A percentile compares a stretch with the other conserved stretches of the same genome.
phyloP scores from a whole-genome alignment of 2,113 vertebrate genomes.

The Perccottus glenii region DNA sequence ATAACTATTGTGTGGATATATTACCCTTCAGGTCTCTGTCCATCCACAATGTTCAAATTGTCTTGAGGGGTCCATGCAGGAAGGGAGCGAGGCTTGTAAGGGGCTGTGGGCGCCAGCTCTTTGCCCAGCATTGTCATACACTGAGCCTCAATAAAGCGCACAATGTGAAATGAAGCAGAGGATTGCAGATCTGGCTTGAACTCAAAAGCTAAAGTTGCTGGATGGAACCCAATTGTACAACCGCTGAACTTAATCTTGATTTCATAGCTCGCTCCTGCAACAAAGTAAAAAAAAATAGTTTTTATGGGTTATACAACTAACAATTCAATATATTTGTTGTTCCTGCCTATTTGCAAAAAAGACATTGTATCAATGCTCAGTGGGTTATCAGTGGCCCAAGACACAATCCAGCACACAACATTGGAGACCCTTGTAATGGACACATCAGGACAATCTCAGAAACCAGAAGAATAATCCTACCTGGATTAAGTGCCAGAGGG shows the following conservation, averaged over 20 bases:
- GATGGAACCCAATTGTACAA: slow-evolving; percentile 78
- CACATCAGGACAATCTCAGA: too few relatives aligned
- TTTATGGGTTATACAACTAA: too few relatives aligned
- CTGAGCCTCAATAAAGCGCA: slow-evolving; percentile 79
- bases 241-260: slow-evolving; percentile 77
- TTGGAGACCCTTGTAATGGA: too few relatives aligned
- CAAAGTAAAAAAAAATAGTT: neutral
- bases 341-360: too few relatives aligned
- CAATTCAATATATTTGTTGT: too few relatives aligned
- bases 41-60: slow-evolving; percentile 72
- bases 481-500: slow-evolving; percentile 75
- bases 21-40: slow-evolving; percentile 80
- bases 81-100: slow-evolving; percentile 75
- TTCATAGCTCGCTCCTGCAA: slow-evolving; percentile 77
- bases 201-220: slow-evolving; percentile 76
- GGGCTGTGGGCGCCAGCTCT: slow-evolving; percentile 78
- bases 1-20: neutral
- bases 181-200: slow-evolving; percentile 73
- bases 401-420: too few relatives aligned
- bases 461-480: slow-evolving; percentile 62
- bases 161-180: slow-evolving; percentile 79
- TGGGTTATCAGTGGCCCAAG: too few relatives aligned
- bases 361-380: too few relatives aligned
- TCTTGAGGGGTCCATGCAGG: slow-evolving; percentile 14
- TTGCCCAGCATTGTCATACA: slow-evolving; percentile 75